Percentiles rank a stretch among this genome's conserved stretches.
Evolutionary conservation across 2,888 invertebrate species (phyloP).

Genomic region (Oligia strigilis): DNA sequence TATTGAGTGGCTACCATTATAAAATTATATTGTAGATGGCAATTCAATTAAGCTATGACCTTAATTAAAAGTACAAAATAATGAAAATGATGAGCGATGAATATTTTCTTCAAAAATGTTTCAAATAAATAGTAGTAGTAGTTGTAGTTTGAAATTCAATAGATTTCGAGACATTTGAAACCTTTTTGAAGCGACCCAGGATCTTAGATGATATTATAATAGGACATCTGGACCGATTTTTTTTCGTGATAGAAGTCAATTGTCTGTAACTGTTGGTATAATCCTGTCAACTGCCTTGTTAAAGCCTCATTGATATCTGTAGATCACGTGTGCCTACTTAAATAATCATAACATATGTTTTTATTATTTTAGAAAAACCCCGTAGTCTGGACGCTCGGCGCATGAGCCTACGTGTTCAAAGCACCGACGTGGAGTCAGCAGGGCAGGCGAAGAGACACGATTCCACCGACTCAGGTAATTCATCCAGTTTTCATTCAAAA

Average conservation of each 20-base stretch:
- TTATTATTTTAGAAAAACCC: constrained; percentile 72
- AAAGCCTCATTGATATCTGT: neutral
- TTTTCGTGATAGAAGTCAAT: too few relatives aligned
- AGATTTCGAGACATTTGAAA: too few relatives aligned
- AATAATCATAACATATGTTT: neutral
- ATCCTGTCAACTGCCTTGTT: neutral
- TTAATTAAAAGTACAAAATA: too few relatives aligned
- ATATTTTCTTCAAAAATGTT: too few relatives aligned
- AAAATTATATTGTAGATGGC: too few relatives aligned
- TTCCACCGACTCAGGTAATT: constrained; percentile 80
- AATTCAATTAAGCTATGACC: too few relatives aligned
- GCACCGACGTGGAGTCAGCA: constrained; percentile 77
- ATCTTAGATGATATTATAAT: too few relatives aligned
- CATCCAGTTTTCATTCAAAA: constrained; percentile 17
- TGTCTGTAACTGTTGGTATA: neutral
- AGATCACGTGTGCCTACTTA: too few relatives aligned
- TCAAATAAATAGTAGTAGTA: too few relatives aligned
- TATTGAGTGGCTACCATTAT: too few relatives aligned
- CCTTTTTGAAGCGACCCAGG: neutral
- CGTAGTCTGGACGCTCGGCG: constrained; percentile 66
- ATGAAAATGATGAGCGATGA: too few relatives aligned
- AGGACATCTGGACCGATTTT: neutral
- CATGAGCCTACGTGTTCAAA: constrained; percentile 65
- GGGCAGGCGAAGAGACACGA: constrained; percentile 74
- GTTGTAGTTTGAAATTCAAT: too few relatives aligned